Percentiles rank a stretch among this genome's conserved stretches.
phyloP scores from a whole-genome alignment of 35 echinoderm and acorn worm species.

The Hemicentrotus pulcherrimus region DNA sequence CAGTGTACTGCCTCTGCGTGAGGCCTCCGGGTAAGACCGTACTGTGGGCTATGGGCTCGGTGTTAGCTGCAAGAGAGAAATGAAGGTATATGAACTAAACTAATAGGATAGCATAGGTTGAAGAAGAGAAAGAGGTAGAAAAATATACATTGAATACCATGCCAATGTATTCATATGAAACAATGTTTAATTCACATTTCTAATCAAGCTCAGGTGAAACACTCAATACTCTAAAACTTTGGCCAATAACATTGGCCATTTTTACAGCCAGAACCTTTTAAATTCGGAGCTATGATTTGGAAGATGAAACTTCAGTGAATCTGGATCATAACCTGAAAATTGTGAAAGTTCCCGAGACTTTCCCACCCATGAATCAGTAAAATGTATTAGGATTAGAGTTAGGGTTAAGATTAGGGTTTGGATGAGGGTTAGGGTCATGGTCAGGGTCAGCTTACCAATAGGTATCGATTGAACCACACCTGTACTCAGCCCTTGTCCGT shows the following conservation, averaged over 20 bases:
- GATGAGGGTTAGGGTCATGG: no score
- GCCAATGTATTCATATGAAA: not conserved
- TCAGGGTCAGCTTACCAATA: constrained; percentile 63
- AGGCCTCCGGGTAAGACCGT: constrained; percentile 86
- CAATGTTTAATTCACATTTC: no score
- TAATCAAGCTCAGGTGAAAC: no score
- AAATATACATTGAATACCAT: not conserved
- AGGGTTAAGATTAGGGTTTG: no score
- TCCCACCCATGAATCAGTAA: no score
- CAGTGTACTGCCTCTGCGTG: constrained; percentile 82
- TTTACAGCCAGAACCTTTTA: no score
- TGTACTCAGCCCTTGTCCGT: constrained; percentile 57
- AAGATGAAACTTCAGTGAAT: no score
- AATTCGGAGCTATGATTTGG: no score
- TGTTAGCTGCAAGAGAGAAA: constrained; percentile 69
- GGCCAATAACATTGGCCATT: no score
- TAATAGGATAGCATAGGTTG: not conserved
- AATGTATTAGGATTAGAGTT: no score
- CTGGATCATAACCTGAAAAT: no score
- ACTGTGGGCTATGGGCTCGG: constrained; percentile 90
- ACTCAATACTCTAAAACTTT: not conserved
- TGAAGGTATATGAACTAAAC: not conserved
- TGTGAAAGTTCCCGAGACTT: no score
- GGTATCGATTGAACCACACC: constrained; percentile 82
- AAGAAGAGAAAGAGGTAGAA: not conserved